Evolutionary conservation across 1,140 invertebrate species (phyloP).

Genomic region (Capitella teleta): DNA sequence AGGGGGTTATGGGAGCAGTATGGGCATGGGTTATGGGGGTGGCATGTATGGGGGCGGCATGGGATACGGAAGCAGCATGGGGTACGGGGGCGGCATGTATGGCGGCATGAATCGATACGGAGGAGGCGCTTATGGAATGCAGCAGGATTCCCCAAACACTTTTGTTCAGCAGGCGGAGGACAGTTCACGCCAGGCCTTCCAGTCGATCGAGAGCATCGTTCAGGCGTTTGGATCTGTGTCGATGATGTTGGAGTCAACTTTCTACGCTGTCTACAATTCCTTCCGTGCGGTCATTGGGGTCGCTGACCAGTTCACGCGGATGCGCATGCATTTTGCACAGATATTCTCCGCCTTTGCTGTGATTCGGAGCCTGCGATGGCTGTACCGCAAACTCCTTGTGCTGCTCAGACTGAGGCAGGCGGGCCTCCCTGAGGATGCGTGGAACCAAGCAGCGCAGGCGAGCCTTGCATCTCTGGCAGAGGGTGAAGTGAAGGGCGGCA

Average conservation of each 20-base stretch:
- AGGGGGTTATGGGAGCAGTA: constrained; percentile 10
- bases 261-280: constrained; percentile 77
- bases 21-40: constrained; percentile 14
- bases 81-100: constrained; percentile 25
- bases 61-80: constrained; percentile 18
- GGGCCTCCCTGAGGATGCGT: constrained; percentile 32
- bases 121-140: constrained; percentile 18
- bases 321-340: constrained; percentile 65
- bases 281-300: constrained; percentile 89
- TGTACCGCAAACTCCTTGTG: constrained; percentile 61
- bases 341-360: constrained; percentile 73
- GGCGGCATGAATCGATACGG: constrained; percentile 20
- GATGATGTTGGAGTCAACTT: constrained; percentile 93
- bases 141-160: constrained; percentile 46
- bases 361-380: constrained; percentile 63
- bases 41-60: constrained; percentile 24
- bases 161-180: constrained; percentile 81
- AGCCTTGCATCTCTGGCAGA: neutral
- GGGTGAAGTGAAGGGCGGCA: neutral
- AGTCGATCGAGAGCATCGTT: constrained; percentile 85
- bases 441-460: constrained; percentile 22
- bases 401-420: constrained; percentile 47
- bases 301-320: constrained; percentile 79
- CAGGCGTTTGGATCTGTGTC: constrained; percentile 82
- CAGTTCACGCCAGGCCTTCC: constrained; percentile 78